phyloP scores from a whole-genome alignment of 2,888 invertebrate genomes.

The Tenthredo livida region DNA sequence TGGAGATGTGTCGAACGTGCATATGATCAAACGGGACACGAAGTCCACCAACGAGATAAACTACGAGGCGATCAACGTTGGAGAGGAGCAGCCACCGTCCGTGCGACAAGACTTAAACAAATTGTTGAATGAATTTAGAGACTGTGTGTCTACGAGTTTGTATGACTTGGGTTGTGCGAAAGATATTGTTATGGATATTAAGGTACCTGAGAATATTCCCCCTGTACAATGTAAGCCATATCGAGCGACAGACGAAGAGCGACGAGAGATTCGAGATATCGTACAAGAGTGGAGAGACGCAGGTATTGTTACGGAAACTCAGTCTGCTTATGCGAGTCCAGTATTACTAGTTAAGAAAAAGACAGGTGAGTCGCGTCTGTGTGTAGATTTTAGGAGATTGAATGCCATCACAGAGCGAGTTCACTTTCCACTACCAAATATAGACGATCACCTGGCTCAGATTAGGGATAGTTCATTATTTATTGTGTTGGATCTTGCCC shows the following conservation, averaged over 20 bases:
- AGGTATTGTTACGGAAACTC: slow-evolving; percentile 41
- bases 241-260: slow-evolving; percentile 52
- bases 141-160: slow-evolving; percentile 17
- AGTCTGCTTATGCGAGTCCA: slow-evolving; percentile 22
- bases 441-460: slow-evolving; percentile 57
- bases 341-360: slow-evolving; percentile 2
- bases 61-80: slow-evolving; percentile 23
- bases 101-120: neutral
- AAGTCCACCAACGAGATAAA: neutral
- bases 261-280: slow-evolving; percentile 17
- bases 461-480: slow-evolving; percentile 27
- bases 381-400: slow-evolving; percentile 38
- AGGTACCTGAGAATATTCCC: neutral
- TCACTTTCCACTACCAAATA: slow-evolving; percentile 55
- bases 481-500: slow-evolving; percentile 52
- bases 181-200: slow-evolving; percentile 36
- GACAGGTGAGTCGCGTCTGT: neutral
- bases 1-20: neutral
- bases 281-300: slow-evolving; percentile 40
- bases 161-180: slow-evolving; percentile 47
- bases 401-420: slow-evolving; percentile 57
- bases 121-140: too few species aligned
- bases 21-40: neutral
- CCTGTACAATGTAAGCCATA: slow-evolving; percentile 50
- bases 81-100: neutral